A percentile compares a stretch with the other conserved stretches of the same genome.
phyloP scores from a whole-genome alignment of 2,113 vertebrate species.

The Nannobrachium achirus region DNA sequence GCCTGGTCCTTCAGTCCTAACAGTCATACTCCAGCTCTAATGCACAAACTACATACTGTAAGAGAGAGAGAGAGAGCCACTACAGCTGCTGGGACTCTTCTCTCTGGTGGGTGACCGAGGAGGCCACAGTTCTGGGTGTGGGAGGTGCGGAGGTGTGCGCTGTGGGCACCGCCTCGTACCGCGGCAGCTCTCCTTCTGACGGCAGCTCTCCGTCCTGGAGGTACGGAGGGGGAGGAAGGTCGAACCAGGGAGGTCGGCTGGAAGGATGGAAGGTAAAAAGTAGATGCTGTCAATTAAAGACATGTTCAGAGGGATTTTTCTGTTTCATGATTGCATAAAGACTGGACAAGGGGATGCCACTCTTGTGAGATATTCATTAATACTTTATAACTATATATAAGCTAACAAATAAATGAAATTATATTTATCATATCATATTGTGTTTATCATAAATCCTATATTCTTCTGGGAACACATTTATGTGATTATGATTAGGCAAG shows the following conservation, averaged over 20 bases:
- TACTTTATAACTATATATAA: too few species aligned
- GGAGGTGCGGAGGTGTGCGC: conserved; percentile 17
- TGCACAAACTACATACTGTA: too few species aligned
- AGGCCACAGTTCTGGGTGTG: conserved; percentile 55
- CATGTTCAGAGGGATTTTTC: too few species aligned
- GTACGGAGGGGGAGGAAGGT: conserved; percentile 95
- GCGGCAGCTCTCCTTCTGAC: conserved; percentile 85
- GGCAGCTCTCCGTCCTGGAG: conserved; percentile 81
- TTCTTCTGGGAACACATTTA: background rate
- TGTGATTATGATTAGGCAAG: too few species aligned
- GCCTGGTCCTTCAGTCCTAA: conserved; percentile 27
- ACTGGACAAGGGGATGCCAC: too few species aligned
- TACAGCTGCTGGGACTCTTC: conserved; percentile 63
- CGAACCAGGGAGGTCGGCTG: conserved; percentile 95
- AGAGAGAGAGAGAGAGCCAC: conserved; percentile 3
- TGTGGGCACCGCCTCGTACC: conserved; percentile 79
- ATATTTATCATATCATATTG: background rate
- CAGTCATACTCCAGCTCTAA: conserved; percentile 12
- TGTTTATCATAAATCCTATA: background rate
- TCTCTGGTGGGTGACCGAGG: conserved; percentile 35
- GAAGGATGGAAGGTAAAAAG: conserved; percentile 36
- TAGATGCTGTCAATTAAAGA: too few species aligned
- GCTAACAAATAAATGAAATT: background rate
- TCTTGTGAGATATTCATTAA: too few species aligned
- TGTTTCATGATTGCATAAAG: too few species aligned